Percentiles rank a stretch among this genome's conserved stretches.
These are phyloP conservation scores for Catamblyrhynchus diadema DNA, from an alignment of 2,797 vertebrate species.

Conservation along the genomic window DNA sequence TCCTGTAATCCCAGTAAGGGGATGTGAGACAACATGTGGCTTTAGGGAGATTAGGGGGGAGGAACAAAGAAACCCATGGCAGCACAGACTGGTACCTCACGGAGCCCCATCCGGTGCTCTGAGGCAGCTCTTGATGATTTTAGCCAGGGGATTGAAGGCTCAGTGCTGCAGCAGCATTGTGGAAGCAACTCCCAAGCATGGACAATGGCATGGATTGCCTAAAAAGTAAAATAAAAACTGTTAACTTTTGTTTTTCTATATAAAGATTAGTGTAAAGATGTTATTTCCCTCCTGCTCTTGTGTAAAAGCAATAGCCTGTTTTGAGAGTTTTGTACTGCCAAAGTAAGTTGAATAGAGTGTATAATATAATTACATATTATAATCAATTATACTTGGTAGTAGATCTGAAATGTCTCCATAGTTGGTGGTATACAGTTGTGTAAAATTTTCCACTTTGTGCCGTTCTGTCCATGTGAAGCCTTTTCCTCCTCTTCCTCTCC, in stretches of 20 bases:
- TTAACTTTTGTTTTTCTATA: neutral
- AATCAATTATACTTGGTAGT: neutral
- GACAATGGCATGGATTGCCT: neutral
- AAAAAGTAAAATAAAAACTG: neutral
- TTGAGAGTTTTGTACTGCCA: neutral
- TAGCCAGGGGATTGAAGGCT: neutral
- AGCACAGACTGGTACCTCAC: neutral
- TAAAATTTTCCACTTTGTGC: neutral
- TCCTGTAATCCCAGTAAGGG: neutral
- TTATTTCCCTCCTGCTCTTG: neutral
- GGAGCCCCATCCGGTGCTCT: neutral
- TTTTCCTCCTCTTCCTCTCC: neutral
- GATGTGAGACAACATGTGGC: constrained; percentile 10
- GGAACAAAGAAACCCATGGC: neutral
- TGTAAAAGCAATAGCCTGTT: neutral
- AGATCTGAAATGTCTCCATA: neutral
- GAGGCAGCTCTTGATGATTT: neutral
- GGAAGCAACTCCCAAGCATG: neutral
- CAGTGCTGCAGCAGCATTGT: neutral
- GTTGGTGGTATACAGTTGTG: neutral
- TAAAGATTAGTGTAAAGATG: neutral
- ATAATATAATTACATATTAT: neutral
- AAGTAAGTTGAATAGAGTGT: neutral
- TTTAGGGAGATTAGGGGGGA: neutral
- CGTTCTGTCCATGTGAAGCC: neutral